A percentile compares a stretch with the other conserved stretches of the same genome.
phyloP scores from a whole-genome alignment of 2,888 invertebrate genomes.

The Drosophila mulleri region DNA sequence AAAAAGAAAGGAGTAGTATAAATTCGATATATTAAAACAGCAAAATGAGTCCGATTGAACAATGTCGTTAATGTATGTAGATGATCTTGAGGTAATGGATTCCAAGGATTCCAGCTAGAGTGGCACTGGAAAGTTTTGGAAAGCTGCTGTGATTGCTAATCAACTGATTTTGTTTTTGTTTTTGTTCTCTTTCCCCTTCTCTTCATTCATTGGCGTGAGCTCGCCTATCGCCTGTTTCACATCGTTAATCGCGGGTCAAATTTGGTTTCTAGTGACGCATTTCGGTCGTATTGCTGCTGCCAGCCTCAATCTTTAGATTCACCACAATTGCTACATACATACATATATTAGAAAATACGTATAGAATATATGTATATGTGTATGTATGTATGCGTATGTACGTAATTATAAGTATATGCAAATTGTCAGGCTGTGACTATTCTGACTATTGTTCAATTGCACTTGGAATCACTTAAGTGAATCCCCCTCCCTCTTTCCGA shows the following conservation, averaged over 20 bases:
- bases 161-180: not conserved
- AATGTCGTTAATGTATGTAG: not conserved
- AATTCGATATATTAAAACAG: not conserved
- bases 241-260: constrained; percentile 41
- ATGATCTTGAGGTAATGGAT: too few relatives aligned
- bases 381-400: not conserved
- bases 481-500: not conserved
- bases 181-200: too few relatives aligned
- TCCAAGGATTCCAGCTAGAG: not conserved
- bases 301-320: constrained; percentile 23
- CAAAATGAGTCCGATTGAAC: not conserved
- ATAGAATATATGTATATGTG: not conserved
- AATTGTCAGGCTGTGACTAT: constrained; percentile 16
- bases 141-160: constrained; percentile 20
- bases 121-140: constrained; percentile 10
- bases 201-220: not conserved
- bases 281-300: constrained; percentile 10
- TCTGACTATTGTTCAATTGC: constrained; percentile 37
- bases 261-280: constrained; percentile 45
- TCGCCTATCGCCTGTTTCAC: constrained; percentile 18
- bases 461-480: constrained; percentile 56
- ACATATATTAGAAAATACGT: not conserved
- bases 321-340: too few relatives aligned
- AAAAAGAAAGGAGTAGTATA: not conserved
- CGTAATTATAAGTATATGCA: not conserved